These are phyloP conservation scores for Heliconius aoede DNA, from an alignment of 2,888 invertebrate species.

Conservation along the genomic window DNA sequence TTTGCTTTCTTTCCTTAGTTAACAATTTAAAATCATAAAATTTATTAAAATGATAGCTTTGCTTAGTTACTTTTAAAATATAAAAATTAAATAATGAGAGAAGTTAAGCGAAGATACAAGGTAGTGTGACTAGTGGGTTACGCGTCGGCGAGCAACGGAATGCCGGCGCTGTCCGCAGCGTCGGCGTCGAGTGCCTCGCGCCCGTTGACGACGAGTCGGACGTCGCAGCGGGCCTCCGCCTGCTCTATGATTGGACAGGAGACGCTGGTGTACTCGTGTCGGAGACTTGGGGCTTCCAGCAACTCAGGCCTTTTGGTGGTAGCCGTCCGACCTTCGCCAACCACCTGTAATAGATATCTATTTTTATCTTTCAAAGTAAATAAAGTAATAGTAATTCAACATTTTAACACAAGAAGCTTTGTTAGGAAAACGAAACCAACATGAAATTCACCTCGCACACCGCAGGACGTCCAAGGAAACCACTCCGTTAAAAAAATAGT, in stretches of 20 bases:
- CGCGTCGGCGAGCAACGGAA: slow-evolving; percentile 71
- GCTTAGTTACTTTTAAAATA: not conserved
- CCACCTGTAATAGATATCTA: slow-evolving; percentile 70
- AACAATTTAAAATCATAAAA: not conserved
- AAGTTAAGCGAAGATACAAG: not conserved
- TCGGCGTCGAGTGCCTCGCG: slow-evolving; percentile 50
- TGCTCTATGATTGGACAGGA: slow-evolving; percentile 89
- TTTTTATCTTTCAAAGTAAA: not conserved
- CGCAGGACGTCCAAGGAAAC: no score
- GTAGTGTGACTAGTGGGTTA: slow-evolving; percentile 30
- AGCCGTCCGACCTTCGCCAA: slow-evolving; percentile 83
- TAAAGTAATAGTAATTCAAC: not conserved
- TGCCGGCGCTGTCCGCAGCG: slow-evolving; percentile 62
- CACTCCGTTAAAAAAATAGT: no score
- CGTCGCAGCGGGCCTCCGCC: slow-evolving; percentile 59
- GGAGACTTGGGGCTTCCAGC: slow-evolving; percentile 77
- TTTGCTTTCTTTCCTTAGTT: not conserved
- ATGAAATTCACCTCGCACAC: no score
- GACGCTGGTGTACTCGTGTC: slow-evolving; percentile 83
- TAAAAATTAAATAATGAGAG: not conserved
- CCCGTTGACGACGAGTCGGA: slow-evolving; percentile 69
- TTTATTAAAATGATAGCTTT: not conserved
- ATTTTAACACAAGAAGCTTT: no score
- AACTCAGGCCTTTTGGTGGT: slow-evolving; percentile 65
- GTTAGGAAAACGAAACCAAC: no score